Percentiles rank a stretch among this genome's conserved stretches.
Conservation (phyloP, 1,140 invertebrate genomes). For the Muscidifurax raptorellus region DNA sequence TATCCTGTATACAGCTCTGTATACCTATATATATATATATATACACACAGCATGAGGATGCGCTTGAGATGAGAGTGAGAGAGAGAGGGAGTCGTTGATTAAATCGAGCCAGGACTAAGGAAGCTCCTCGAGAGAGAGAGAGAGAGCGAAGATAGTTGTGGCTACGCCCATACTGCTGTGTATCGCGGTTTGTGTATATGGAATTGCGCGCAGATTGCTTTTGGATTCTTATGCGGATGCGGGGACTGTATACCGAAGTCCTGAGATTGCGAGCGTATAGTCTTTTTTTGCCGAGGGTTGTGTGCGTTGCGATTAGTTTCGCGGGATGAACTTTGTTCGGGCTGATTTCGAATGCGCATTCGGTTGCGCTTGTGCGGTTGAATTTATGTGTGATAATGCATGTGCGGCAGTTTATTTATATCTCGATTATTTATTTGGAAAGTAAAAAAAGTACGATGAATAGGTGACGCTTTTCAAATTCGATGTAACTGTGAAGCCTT, state of each 20-base stretch:
- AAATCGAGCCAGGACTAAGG: slow-evolving; percentile 21
- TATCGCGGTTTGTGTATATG: not conserved
- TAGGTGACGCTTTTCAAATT: too few relatives aligned
- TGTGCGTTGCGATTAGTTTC: slow-evolving; percentile 19
- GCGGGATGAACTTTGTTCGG: not conserved
- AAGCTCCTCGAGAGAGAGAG: not conserved
- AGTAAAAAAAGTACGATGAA: too few relatives aligned
- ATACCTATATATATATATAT: not conserved
- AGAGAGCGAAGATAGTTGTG: not conserved
- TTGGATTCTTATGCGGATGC: slow-evolving; percentile 35
- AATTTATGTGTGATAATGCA: not conserved
- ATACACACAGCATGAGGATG: not conserved
- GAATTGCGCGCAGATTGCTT: slow-evolving; percentile 35
- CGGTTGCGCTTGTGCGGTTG: too few relatives aligned
- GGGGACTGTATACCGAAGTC: not conserved
- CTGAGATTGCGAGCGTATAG: not conserved
- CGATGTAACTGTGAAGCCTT: too few relatives aligned
- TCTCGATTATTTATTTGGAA: too few relatives aligned
- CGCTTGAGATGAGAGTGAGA: not conserved
- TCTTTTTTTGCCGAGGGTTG: not conserved
- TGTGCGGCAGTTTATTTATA: too few relatives aligned
- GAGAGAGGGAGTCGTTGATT: slow-evolving; percentile 28
- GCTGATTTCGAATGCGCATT: too few relatives aligned
- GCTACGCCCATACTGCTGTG: not conserved
- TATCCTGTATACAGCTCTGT: too few relatives aligned